phyloP scores from a whole-genome alignment of 2,113 vertebrate genomes.

The Perca fluviatilis region DNA sequence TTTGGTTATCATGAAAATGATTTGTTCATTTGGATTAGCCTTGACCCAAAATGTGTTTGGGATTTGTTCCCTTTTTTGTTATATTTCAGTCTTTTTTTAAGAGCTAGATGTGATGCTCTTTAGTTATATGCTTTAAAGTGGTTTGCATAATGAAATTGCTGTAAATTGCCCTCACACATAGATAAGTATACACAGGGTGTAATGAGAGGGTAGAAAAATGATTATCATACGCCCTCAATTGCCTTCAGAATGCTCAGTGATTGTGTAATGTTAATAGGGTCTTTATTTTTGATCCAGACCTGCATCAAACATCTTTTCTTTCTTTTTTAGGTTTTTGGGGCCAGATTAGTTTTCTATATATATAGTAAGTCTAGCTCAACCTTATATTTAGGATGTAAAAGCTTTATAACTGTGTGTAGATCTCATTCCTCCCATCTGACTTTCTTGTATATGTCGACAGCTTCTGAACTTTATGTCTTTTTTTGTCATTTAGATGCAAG shows the following conservation, averaged over 20 bases:
- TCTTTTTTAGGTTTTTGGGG: not conserved
- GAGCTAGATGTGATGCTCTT: constrained; percentile 3
- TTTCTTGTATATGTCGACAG: not conserved
- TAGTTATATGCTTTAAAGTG: constrained; percentile 30
- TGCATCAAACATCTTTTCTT: not conserved
- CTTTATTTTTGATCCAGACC: constrained; percentile 1
- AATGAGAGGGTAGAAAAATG: constrained; percentile 21
- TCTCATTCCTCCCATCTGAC: not conserved
- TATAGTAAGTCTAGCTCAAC: not conserved
- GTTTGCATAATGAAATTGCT: constrained; percentile 15
- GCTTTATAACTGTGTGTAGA: not conserved
- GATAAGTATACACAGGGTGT: constrained; percentile 15
- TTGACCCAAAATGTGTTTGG: constrained; percentile 36
- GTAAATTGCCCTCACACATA: constrained; percentile 33
- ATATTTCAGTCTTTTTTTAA: not conserved
- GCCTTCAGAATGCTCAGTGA: not conserved
- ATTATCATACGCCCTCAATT: not conserved
- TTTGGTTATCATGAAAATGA: constrained; percentile 35
- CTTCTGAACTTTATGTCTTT: not conserved
- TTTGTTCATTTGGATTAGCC: constrained; percentile 15
- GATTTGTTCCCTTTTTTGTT: constrained; percentile 27
- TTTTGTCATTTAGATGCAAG: not conserved
- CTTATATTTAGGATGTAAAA: not conserved
- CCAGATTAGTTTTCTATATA: not conserved
- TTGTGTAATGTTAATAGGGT: not conserved